phyloP scores from a whole-genome alignment of 2,888 invertebrate genomes.

The Caenorhabditis sp. region DNA sequence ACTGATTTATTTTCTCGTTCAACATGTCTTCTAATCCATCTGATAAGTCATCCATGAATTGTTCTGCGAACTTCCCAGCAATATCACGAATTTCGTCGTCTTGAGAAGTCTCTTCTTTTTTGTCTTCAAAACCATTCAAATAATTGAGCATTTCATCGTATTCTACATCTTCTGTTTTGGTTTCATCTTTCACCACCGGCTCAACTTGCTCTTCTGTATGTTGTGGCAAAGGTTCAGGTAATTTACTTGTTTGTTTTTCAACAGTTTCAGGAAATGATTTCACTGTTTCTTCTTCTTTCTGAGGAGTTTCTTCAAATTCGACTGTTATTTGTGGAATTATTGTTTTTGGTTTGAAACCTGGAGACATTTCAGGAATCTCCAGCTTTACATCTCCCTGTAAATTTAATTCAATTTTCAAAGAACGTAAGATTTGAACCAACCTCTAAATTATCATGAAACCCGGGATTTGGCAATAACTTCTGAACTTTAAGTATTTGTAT shows the following conservation, averaged over 20 bases:
- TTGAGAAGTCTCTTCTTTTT: not conserved
- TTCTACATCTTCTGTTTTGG: not conserved
- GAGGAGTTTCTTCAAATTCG: not conserved
- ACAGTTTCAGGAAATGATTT: too few species aligned
- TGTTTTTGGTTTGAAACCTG: slow-evolving; percentile 20
- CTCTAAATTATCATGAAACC: not conserved
- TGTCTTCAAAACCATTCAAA: slow-evolving; percentile 17
- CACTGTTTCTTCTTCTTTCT: too few species aligned
- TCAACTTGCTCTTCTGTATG: not conserved
- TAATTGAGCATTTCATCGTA: slow-evolving; percentile 20
- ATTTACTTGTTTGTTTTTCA: not conserved
- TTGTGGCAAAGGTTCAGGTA: not conserved
- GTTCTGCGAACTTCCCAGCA: slow-evolving; percentile 7
- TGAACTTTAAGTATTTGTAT: not conserved
- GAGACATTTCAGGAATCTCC: slow-evolving; percentile 14
- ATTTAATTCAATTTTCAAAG: not conserved
- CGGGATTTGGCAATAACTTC: not conserved
- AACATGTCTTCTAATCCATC: not conserved
- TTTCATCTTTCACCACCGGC: not conserved
- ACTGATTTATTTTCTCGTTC: not conserved
- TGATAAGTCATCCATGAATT: slow-evolving; percentile 3
- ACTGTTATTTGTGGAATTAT: not conserved
- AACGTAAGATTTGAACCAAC: not conserved
- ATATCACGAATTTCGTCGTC: not conserved
- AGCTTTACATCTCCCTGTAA: slow-evolving; percentile 25